Base-by-base conservation (phyloP, 2,113 vertebrate species). In the Catharus minimus region DNA sequence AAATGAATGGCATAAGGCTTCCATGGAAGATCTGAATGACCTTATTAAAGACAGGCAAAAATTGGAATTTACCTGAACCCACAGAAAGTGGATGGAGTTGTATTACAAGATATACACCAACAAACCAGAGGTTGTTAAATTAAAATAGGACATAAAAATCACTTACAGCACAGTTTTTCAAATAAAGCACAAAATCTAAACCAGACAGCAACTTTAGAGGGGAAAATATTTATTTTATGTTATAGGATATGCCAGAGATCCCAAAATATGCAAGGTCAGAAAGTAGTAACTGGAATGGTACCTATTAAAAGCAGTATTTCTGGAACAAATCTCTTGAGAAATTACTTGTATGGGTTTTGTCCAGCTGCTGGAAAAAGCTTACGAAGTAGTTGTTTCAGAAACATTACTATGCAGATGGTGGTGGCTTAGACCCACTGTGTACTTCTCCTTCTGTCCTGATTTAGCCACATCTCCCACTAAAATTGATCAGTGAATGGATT, bases 151-250 rank as follows among this genome's bases (percentile, higher is more conserved):
- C 0, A 5, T 73, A 83, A 87, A 89, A 93, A 94, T 62, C 50
- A 87, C 87, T 93, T 83, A 82, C 57, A 56, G 57, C 43, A 81
- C 62, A 79, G 39, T 82, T 95, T 94, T 93, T 72, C 55, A 95
- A 95, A 94, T 90, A 93, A 95, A 92, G 69, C 39, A 79, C 46
- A 64, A 86, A 91, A 90, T 84, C 43, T 84, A 85, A 94, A 79
- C 24, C 84, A 92, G 89, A 67, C 75, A 82, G 65, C 30, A 72
- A 64, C 47, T 88, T 92, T 65, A 90, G 46, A 61, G 56, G 24
- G 7, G 28, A 72, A 95, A 93, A 94, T 93, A 93, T 89, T 87
- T 80, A 57, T 88, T 92, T 95, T 87, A 84, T 89, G 53, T 71
- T 78, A 77, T 89, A 92, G 72, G 71, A 86, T 78, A 90, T 82